Conservation (phyloP, 2,113 vertebrate genomes). For the Melanerpes aurifrons region DNA sequence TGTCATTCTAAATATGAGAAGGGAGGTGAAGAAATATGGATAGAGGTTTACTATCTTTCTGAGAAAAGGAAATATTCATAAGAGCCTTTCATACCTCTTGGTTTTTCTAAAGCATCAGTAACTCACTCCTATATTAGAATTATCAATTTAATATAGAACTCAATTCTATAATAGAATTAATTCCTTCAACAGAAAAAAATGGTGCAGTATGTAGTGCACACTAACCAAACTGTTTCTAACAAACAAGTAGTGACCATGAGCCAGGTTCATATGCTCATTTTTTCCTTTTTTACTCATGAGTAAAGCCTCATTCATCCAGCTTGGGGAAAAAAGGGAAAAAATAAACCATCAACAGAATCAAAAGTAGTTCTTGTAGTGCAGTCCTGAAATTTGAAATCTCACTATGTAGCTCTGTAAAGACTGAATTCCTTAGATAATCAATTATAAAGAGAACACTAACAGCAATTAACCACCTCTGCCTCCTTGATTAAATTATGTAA, state of each 20-base stretch:
- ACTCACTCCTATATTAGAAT: not conserved
- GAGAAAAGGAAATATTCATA: not conserved
- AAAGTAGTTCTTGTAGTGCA: not conserved
- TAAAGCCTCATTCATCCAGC: not conserved
- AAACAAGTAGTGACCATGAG: not conserved
- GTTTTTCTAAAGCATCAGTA: not conserved
- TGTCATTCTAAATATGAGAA: not conserved
- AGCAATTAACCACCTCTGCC: accelerated
- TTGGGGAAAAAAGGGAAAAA: not conserved
- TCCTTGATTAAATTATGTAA: not conserved
- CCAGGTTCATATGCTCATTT: not conserved
- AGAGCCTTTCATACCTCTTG: not conserved
- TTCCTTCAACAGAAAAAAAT: not conserved
- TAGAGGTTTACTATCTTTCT: not conserved
- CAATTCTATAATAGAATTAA: not conserved
- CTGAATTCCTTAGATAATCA: not conserved
- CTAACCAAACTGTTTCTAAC: not conserved
- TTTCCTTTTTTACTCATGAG: not conserved
- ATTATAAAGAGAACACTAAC: not conserved
- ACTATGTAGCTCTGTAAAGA: not conserved
- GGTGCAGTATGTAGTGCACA: not conserved
- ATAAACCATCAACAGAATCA: not conserved
- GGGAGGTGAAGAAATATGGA: not conserved
- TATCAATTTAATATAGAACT: too few relatives aligned
- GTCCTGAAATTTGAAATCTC: not conserved